Evolutionary conservation across 2,113 vertebrate genomes (phyloP).

Genomic region (Euleptes europaea): DNA sequence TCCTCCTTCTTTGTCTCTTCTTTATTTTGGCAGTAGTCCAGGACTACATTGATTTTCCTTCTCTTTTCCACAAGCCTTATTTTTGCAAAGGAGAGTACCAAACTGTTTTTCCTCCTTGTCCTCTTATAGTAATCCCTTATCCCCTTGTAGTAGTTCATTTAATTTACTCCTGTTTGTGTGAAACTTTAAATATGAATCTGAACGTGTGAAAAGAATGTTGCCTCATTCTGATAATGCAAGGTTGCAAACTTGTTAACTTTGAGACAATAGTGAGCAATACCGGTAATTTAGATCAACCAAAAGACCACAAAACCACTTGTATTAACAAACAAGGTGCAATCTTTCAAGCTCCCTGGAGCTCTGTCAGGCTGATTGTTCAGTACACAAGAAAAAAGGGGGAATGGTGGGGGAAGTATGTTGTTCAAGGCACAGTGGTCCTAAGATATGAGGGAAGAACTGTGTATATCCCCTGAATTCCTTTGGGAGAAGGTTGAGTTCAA

Average conservation of each 20-base stretch:
- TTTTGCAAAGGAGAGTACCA: conserved; percentile 48
- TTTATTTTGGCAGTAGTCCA: conserved; percentile 47
- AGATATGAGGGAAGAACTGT: no score
- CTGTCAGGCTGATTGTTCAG: not conserved
- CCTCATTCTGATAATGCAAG: not conserved
- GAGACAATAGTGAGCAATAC: not conserved
- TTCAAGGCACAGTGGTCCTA: not conserved
- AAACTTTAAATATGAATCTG: not conserved
- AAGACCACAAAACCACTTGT: no score
- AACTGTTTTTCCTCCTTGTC: conserved; percentile 7
- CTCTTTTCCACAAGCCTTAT: not conserved
- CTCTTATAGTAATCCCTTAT: not conserved
- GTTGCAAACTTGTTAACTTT: not conserved
- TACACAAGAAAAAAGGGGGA: no score
- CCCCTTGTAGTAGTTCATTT: conserved; percentile 16
- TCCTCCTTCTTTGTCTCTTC: conserved; percentile 50
- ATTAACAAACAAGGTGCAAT: no score
- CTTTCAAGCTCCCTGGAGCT: not conserved
- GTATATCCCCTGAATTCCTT: no score
- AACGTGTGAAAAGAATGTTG: not conserved
- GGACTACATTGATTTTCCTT: conserved; percentile 63
- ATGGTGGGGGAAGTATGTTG: not conserved
- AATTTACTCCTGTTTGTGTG: not conserved
- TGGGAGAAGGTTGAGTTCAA: no score
- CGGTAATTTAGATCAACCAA: no score